phyloP scores from a whole-genome alignment of 1,140 invertebrate species.

The Aphaenogaster floridana region DNA sequence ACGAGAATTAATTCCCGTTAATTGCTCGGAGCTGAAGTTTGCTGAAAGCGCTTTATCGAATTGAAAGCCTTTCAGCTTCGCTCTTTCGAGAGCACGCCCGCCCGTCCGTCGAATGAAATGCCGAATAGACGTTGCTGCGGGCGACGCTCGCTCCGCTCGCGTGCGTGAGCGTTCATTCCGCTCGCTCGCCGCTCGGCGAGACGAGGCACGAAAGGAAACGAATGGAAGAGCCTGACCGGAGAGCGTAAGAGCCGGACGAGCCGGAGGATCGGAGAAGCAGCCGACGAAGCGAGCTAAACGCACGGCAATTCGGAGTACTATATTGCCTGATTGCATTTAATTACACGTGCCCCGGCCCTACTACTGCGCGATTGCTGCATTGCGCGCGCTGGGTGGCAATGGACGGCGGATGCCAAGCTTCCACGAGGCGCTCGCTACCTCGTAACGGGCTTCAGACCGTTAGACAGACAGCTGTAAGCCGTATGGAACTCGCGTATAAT shows the following conservation, averaged over 20 bases:
- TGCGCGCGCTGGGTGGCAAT: conserved; percentile 75
- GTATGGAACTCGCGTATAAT: conserved; percentile 33
- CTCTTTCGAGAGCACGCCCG: conserved; percentile 64
- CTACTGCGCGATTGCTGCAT: conserved; percentile 80
- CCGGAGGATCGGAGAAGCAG: conserved; percentile 58
- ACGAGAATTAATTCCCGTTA: conserved; percentile 83
- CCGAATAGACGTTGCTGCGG: conserved; percentile 73
- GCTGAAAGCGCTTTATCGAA: conserved; percentile 79
- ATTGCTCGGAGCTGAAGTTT: conserved; percentile 82
- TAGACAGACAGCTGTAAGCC: conserved; percentile 49
- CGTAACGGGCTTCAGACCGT: conserved; percentile 57
- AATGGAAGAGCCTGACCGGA: conserved; percentile 48
- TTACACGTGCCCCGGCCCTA: conserved; percentile 80
- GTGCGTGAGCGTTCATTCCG: conserved; percentile 38
- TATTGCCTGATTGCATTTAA: conserved; percentile 85
- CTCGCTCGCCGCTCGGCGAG: conserved; percentile 6
- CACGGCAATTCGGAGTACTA: conserved; percentile 83
- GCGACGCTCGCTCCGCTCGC: conserved; percentile 48
- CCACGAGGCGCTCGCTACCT: conserved; percentile 62
- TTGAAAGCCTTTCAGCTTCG: conserved; percentile 80
- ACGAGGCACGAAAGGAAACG: conserved; percentile 52
- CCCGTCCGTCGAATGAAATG: conserved; percentile 70
- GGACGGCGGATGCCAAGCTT: conserved; percentile 65
- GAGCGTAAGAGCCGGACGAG: conserved; percentile 59
- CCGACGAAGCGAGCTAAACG: conserved; percentile 80